Percentiles rank a stretch among this genome's conserved stretches.
These are phyloP conservation scores for Eilema depressum DNA, from an alignment of 2,888 invertebrate species.

Conservation along the genomic window DNA sequence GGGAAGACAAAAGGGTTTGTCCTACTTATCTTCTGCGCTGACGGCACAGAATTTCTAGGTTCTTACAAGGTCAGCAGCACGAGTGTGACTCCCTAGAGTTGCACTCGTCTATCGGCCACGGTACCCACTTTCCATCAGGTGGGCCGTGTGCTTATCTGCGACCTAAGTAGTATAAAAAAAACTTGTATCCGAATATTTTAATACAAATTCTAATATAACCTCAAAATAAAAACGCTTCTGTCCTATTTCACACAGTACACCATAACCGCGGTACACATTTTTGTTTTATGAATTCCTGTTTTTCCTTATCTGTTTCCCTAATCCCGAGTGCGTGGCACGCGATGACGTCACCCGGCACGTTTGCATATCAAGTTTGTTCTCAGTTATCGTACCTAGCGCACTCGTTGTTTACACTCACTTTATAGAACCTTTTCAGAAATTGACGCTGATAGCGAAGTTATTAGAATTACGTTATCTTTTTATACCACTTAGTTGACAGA, in stretches of 20 bases:
- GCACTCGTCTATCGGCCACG: too few species aligned
- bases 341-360: slow-evolving; percentile 43
- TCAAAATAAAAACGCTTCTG: neutral
- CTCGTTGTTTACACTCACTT: slow-evolving; percentile 11
- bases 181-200: neutral
- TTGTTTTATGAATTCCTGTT: slow-evolving; percentile 38
- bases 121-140: too few species aligned
- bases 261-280: slow-evolving; percentile 25
- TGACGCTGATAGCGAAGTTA: neutral
- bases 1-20: too few species aligned
- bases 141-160: too few species aligned
- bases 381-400: slow-evolving; percentile 26
- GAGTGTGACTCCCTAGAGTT: too few species aligned
- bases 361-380: slow-evolving; percentile 43
- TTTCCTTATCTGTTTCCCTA: slow-evolving; percentile 47
- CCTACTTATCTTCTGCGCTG: too few species aligned
- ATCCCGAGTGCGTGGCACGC: slow-evolving; percentile 36
- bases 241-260: slow-evolving; percentile 10
- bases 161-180: too few species aligned
- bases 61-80: too few species aligned
- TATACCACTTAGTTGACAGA: too few species aligned
- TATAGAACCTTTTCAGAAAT: slow-evolving; percentile 7
- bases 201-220: neutral
- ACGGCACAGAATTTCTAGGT: too few species aligned
- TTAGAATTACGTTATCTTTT: neutral